A percentile compares a stretch with the other conserved stretches of the same genome.
These are phyloP conservation scores for Oreochromis mossambicus DNA, from an alignment of 2,797 vertebrate species.

Conservation along the genomic window DNA sequence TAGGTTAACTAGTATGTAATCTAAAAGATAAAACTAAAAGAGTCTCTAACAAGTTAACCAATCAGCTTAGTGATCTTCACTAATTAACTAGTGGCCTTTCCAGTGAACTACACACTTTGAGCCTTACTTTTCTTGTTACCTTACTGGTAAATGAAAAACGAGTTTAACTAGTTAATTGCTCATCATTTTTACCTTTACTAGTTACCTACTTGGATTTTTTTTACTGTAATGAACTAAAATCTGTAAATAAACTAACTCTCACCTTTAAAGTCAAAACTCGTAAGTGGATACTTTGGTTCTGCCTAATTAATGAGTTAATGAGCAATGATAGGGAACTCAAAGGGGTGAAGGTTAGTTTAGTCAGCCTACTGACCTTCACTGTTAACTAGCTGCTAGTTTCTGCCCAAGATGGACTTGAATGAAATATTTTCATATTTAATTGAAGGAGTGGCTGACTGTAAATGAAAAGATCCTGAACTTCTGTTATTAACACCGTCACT, in stretches of 20 bases:
- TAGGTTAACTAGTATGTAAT: not conserved
- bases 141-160: not conserved
- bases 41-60: not conserved
- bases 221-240: not conserved
- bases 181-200: not conserved
- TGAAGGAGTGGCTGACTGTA: not conserved
- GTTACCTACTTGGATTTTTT: not conserved
- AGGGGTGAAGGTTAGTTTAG: not conserved
- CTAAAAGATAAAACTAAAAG: not conserved
- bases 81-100: not conserved
- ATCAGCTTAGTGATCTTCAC: not conserved
- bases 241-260: not conserved
- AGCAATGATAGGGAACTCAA: not conserved
- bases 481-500: not conserved
- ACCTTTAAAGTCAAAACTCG: not conserved
- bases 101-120: not conserved
- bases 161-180: accelerated
- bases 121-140: not conserved
- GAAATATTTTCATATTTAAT: not conserved
- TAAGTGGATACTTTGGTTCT: not conserved
- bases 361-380: not conserved
- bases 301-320: not conserved
- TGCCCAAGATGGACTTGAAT: not conserved
- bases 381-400: not conserved
- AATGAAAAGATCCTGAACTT: not conserved